Conservation (phyloP, 1,140 invertebrate species). For the Fragariocoptes setiger region DNA sequence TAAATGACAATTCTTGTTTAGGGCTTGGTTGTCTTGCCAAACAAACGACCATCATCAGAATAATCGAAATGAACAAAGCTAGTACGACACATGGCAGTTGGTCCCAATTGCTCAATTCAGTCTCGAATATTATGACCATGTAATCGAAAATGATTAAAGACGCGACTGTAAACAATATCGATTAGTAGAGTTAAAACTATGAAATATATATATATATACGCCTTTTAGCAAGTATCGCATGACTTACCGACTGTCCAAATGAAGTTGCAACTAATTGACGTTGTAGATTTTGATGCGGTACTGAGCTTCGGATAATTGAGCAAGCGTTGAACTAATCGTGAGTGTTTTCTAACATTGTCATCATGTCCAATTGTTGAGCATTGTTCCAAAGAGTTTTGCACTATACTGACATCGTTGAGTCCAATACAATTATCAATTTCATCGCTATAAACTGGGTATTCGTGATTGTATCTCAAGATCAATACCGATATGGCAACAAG, state of each 20-base stretch:
- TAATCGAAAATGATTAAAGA: background rate
- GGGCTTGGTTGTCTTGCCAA: slow-evolving; percentile 1
- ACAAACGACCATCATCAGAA: slow-evolving; percentile 5
- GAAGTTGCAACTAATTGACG: too few species aligned
- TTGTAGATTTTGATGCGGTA: too few species aligned
- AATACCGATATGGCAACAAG: slow-evolving; percentile 61
- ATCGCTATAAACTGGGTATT: background rate
- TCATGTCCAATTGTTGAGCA: background rate
- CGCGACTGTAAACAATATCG: background rate
- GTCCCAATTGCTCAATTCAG: background rate
- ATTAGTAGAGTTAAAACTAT: slow-evolving; percentile 2
- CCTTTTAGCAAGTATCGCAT: background rate
- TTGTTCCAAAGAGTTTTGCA: background rate
- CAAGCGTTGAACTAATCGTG: too few species aligned
- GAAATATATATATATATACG: background rate
- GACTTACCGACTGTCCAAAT: background rate
- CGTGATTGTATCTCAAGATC: slow-evolving; percentile 23
- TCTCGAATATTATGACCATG: background rate
- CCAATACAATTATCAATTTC: background rate
- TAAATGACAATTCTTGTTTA: background rate
- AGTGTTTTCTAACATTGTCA: too few species aligned
- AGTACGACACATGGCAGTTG: background rate
- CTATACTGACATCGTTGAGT: slow-evolving; percentile 1
- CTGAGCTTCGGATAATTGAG: too few species aligned
- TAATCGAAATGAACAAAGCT: slow-evolving; percentile 3